Evolutionary conservation across 2,888 invertebrate genomes (phyloP), one percentile per base, ranked within the genome.

Genomic region (Deroplatys truncata): DNA sequence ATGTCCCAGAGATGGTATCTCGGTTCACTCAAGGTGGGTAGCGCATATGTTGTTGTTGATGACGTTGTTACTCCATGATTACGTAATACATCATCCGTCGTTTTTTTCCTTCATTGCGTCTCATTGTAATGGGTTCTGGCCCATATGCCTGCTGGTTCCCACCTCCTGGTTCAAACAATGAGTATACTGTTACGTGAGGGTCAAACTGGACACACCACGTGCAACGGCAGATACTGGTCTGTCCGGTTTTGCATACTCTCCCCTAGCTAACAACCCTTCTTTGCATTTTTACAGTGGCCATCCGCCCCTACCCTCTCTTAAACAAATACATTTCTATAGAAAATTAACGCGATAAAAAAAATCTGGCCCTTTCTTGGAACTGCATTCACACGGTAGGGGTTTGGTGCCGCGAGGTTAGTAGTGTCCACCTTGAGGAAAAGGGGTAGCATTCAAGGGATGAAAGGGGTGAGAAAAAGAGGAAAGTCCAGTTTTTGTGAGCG

Each of bases 401-500:
- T 72, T 72, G 25, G 56, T 72, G 56, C 56, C 56, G 56, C 20
- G 56, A 72, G 56, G 56, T 72, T 72, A 72, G 56, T 49, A 35
- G 85, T 85, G 85, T 85, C 85, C 85, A 85, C 85, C 49, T 43
- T 85, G 85, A 28, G 85, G 49, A 85, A 49, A 85, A 49, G 56
- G 56, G 56, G 56, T 72, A 25, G 56, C 82, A 85, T 85, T 82
- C 82, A 87, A 43, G 87, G 87, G 87, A 28, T 86, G 31, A 83
- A 87, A 28, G 87, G 87, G 20, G 72, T 82, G 82, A 84, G 43
- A 85, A 85, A 43, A 84, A 89, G 89, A 87, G 84, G 89, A 29
- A 88, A 87, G 86, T 89, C 85, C 88, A 89, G 89, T 89, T 89
- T 89, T 89, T 89, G 89, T 89, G 85, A 28, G 49, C 88, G 56